Base-by-base conservation (phyloP, 2,113 vertebrate genomes). In the Manacus vitellinus region DNA sequence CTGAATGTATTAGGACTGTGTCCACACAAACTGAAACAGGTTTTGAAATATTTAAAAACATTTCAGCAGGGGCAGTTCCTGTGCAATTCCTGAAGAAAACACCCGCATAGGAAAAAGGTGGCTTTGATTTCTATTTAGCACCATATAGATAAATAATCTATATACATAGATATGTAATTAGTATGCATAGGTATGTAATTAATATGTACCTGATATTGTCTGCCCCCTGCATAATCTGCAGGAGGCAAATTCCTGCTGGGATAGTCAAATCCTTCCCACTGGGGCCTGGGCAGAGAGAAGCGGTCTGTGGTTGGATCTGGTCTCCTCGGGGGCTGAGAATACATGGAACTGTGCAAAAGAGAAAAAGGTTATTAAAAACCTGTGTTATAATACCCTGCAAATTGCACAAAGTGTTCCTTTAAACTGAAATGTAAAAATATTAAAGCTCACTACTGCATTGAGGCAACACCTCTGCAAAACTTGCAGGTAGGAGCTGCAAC, bases 251-350 rank as follows among this genome's bases (percentile, higher is more conserved):
- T 33, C 37, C 9, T 59, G 28, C 47, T 72, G 52, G 74, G 39
- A 33, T 18, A 31, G 39, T 2, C 65, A 59, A 17, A 71, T n/a
- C 2, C 8, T 0, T 74, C 52, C 31, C 0, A 2, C 2, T 37
- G 78, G 81, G 65, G 12, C 22, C 0, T 27, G 71, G 63, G 25
- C 12, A 27, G 25, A 63, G 75, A 51, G 73, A n/a, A 65, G 41
- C 20, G 23, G 7, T 52, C 71, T 77, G 17, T 12, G 47, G 8
- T 21, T 79, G 80, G 28, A 33, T 35, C 43, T n/a, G 71, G 39
- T 75, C n/a, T 73, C 49, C 46, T 78, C 9, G 16, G 33, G 16
- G 85, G 61, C 52, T 68, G 92, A 79, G 61, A 12, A 30, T 62
- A 25, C 8, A 25, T 0, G 0, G 47, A 22, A 43, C 95, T 96